Base-by-base conservation (phyloP, 1,140 invertebrate species). In the Lepidostoma basale region DNA sequence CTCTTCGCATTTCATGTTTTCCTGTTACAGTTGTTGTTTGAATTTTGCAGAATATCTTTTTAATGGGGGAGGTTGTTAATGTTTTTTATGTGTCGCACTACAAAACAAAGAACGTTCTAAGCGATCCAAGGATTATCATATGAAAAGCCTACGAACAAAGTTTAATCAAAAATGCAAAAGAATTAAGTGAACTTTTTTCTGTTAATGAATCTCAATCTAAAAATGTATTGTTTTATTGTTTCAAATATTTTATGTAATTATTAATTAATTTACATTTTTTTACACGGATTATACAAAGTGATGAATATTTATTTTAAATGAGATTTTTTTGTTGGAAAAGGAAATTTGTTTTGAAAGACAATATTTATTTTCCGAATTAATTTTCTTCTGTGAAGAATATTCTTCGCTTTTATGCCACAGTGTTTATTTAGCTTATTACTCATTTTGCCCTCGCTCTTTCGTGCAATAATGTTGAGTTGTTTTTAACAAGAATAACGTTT, bases 281-380 rank as follows among this genome's bases (percentile, higher is more conserved):
- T n/a, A n/a, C n/a, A n/a, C n/a, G n/a, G n/a, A n/a, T n/a, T n/a
- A n/a, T n/a, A n/a, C n/a, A n/a, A n/a, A n/a, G n/a, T n/a, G n/a
- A n/a, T n/a, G n/a, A n/a, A 40, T 40, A 40, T n/a, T 33, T 33
- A 33, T 33, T 33, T 4, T 33, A 33, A 14, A 6, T 18, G 10
- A 49, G 16, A 40, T 33, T 33, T 33, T 5, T 33, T 33, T 33
- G 4, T 33, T 44, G 3, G 6, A 14, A 39, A 28, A 63, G 67
- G 25, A 71, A 60, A 66, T 79, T 72, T 78, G 79, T 81, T 81
- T 80, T n/a, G n/a, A n/a, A 77, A 76, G 76, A 77, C 73, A 83
- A 83, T 82, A 83, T 83, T 82, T 82, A 81, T 83, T 80, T 80
- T 81, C 75, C 74, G 82, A 83, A 83, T 83, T 83, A 83, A 77